Evolutionary conservation across 2,888 invertebrate genomes (phyloP).

Genomic region (Folsomia candida): DNA sequence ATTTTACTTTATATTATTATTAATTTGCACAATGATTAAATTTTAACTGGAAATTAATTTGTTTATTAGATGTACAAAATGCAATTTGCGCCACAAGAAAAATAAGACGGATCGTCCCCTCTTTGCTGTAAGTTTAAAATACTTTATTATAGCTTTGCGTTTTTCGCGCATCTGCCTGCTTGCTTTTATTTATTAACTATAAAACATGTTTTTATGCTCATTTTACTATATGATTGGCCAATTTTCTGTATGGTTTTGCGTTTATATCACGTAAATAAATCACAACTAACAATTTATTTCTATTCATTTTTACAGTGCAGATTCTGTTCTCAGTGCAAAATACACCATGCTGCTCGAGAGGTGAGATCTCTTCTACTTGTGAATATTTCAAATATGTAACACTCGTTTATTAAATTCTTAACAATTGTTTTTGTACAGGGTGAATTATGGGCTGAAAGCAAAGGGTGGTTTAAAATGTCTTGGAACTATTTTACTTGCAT

Average conservation of each 20-base stretch:
- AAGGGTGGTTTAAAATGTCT: conserved; percentile 74
- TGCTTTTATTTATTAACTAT: no score
- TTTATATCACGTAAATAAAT: no score
- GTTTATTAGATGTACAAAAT: conserved; percentile 77
- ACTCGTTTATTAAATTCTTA: not conserved
- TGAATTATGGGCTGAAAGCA: conserved; percentile 94
- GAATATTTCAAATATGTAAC: conserved; percentile 5
- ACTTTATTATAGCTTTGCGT: no score
- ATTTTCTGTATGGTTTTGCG: no score
- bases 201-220: no score
- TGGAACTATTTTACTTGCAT: conserved; percentile 96
- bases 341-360: conserved; percentile 84
- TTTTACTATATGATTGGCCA: no score
- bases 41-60: not conserved
- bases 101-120: conserved; percentile 80
- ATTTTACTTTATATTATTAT: conserved; percentile 19
- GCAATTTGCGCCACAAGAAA: conserved; percentile 84
- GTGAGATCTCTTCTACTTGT: conserved; percentile 57
- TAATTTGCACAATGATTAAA: not conserved
- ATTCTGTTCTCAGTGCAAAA: conserved; percentile 85
- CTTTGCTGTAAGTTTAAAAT: conserved; percentile 87
- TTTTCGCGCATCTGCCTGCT: no score
- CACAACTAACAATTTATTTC: no score
- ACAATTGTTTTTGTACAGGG: conserved; percentile 62
- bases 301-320: no score